Evolutionary conservation across 2,113 vertebrate genomes (phyloP).

Genomic region (Morone chrysops): DNA sequence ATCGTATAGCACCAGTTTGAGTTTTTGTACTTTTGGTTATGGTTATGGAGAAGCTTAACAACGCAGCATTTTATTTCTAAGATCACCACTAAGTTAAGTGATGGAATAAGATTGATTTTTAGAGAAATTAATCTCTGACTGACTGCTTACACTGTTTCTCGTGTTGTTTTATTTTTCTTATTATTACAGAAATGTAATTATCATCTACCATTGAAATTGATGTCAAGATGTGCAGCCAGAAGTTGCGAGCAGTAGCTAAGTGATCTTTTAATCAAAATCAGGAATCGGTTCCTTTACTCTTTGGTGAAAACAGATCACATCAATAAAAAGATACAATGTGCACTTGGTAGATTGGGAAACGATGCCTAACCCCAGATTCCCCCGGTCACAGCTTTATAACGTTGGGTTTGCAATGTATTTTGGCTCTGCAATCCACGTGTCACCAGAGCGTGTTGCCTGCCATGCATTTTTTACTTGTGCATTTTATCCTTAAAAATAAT

Average conservation of each 20-base stretch:
- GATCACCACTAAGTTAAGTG: not conserved
- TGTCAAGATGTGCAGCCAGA: not conserved
- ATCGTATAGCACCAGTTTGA: not conserved
- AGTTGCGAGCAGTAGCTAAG: not conserved
- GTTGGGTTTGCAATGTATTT: no score
- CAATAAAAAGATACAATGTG: not conserved
- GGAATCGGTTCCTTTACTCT: not conserved
- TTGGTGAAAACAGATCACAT: not conserved
- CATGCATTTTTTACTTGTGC: no score
- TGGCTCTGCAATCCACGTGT: no score
- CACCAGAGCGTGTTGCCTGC: no score
- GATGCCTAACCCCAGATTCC: not conserved
- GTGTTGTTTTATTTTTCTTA: not conserved
- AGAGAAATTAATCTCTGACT: not conserved
- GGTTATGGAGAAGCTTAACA: not conserved
- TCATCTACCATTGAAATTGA: not conserved
- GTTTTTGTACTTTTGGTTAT: slow-evolving; percentile 7
- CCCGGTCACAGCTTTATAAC: no score
- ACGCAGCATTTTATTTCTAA: not conserved
- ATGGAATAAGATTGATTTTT: not conserved
- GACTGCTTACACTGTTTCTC: not conserved
- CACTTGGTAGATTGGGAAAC: not conserved
- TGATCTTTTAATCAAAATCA: not conserved
- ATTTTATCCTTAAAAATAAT: no score
- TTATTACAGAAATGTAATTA: not conserved